Percentiles rank a stretch among this genome's conserved stretches.
Conservation (phyloP, 2,888 invertebrate genomes). For the Drosophila monieri region DNA sequence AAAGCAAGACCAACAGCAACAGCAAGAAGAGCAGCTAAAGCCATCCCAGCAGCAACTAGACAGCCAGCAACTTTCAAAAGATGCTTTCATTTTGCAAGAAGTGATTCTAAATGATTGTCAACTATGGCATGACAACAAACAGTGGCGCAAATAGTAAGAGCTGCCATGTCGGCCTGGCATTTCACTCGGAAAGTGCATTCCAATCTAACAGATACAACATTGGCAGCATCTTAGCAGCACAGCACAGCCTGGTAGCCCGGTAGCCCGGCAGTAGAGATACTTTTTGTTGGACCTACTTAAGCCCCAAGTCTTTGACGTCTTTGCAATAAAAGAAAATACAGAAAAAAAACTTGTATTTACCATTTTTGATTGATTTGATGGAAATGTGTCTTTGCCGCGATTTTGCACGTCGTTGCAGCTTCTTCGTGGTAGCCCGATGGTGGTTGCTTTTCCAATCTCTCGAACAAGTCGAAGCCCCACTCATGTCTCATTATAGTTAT, state of each 20-base stretch:
- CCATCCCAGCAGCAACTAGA: neutral
- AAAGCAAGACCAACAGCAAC: conserved; percentile 15
- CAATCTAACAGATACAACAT: conserved; percentile 52
- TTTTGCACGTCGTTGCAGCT: conserved; percentile 50
- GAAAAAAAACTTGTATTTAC: conserved; percentile 76
- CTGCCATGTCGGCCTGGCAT: conserved; percentile 74
- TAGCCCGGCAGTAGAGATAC: conserved; percentile 49
- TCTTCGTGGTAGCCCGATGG: conserved; percentile 8
- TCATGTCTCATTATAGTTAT: conserved; percentile 79
- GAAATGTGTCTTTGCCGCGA: conserved; percentile 74
- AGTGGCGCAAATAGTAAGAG: conserved; percentile 48
- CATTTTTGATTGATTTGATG: conserved; percentile 82
- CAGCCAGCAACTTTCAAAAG: conserved; percentile 73
- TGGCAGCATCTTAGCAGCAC: conserved; percentile 19
- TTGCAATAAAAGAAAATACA: conserved; percentile 49
- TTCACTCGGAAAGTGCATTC: conserved; percentile 77
- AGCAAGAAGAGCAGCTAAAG: conserved; percentile 8
- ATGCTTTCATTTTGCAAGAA: conserved; percentile 79
- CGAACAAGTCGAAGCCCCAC: conserved; percentile 49
- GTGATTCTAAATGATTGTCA: conserved; percentile 79
- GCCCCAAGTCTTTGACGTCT: conserved; percentile 67
- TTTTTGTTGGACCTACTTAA: conserved; percentile 78
- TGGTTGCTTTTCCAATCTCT: conserved; percentile 59
- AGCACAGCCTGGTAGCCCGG: conserved; percentile 19
- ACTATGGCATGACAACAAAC: conserved; percentile 74